These are phyloP conservation scores for Pseudochromis fuscus DNA, from an alignment of 2,797 vertebrate genomes.

Conservation along the genomic window DNA sequence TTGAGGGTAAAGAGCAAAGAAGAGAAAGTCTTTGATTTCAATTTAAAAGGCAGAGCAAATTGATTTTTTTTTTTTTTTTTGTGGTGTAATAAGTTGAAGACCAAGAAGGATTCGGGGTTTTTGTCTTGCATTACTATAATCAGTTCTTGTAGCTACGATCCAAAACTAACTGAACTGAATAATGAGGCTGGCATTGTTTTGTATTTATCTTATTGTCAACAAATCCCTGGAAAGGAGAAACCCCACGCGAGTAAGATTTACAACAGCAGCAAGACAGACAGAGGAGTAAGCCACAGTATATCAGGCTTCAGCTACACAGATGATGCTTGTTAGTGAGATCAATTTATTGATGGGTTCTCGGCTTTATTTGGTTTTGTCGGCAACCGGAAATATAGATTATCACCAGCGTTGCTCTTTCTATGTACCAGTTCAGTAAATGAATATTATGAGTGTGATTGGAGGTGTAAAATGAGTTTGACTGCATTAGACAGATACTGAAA, in stretches of 20 bases:
- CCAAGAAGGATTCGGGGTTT: background rate
- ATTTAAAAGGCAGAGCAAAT: background rate
- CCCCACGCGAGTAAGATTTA: background rate
- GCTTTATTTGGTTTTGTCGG: background rate
- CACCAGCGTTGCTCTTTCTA: background rate
- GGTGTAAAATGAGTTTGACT: slow-evolving; percentile 12
- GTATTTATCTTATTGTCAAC: background rate
- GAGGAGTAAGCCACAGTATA: background rate
- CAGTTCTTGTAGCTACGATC: background rate
- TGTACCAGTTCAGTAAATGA: slow-evolving; percentile 1
- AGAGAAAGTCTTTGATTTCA: slow-evolving; percentile 4
- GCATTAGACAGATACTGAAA: background rate
- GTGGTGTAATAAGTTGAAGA: background rate
- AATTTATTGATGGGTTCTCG: background rate
- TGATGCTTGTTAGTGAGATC: background rate
- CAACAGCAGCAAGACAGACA: background rate
- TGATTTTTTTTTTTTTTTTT: slow-evolving; percentile 8
- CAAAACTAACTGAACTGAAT: background rate
- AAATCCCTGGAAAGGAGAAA: background rate
- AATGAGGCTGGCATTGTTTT: background rate
- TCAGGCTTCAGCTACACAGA: background rate
- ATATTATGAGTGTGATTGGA: background rate
- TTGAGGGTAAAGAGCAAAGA: background rate
- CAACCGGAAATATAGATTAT: background rate
- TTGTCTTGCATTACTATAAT: background rate